Evolutionary conservation across 2,113 vertebrate species (phyloP), one percentile per base, ranked within the genome.

Genomic region (Bostrychus sinensis): DNA sequence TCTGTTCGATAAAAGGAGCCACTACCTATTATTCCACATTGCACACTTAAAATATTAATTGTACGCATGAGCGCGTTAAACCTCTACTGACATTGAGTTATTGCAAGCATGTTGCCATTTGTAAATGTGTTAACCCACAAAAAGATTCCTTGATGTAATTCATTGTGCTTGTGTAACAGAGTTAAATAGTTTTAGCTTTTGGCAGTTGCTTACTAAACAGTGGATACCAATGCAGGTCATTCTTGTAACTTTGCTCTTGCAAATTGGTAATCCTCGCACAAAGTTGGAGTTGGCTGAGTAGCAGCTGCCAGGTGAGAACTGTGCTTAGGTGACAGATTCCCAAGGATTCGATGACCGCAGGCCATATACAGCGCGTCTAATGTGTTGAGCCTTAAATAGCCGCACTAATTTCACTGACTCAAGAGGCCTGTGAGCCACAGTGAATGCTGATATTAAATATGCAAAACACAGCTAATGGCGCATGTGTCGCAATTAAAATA

Each of bases 281-380:
- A 23, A 39, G 25, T 36, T 20, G 11, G 26, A n/a, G 22, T 19
- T 7, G 61, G 57, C 5, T 56, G 67, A 34, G 43, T 30, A 66
- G 64, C 83, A 75, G 75, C 74, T 72, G 73, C 12, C 62, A 70
- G 80, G 56, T 80, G 66, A 23, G 28, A 64, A 80, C 88, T 86
- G 59, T 86, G 87, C 89, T 89, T 80, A 72, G 73, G 81, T 51
- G 48, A 80, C 89, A 88, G 17, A 92, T 93, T 92, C 88, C 86
- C 38, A n/a, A 36, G 88, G 89, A 83, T 91, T 90, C 86, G 42
- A 75, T 93, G 87, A 91, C 90, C 59, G 62, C 81, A 45, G 66
- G 64, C 91, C 91, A 79, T 91, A 82, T 90, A 89, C 70, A 91
- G 89, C 5, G 5, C 38, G 26, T 53, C 26, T 82, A 82, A 89